phyloP scores from a whole-genome alignment of 2,888 invertebrate species.

The Ectobius pallidus region DNA sequence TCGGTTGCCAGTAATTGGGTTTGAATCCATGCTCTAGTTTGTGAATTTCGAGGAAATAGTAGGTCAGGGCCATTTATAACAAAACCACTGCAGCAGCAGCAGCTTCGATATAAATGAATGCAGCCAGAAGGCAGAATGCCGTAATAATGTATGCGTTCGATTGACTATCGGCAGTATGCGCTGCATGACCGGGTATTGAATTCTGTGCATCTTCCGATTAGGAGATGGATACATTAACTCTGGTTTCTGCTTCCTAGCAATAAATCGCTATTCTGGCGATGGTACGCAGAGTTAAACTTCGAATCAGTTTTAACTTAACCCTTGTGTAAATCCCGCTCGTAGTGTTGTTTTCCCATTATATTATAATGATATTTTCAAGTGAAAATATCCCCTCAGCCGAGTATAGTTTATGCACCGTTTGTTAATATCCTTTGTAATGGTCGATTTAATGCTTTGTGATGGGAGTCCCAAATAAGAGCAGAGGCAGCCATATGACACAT shows the following conservation, averaged over 20 bases:
- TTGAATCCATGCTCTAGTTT: too few relatives aligned
- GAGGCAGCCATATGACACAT: constrained; percentile 1
- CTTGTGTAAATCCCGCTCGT: too few relatives aligned
- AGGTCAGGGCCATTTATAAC: too few relatives aligned
- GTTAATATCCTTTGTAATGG: background rate
- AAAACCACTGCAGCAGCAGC: too few relatives aligned
- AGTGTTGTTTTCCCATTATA: background rate
- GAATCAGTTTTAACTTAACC: background rate
- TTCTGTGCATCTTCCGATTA: background rate
- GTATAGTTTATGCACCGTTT: constrained; percentile 10
- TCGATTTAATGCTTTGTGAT: constrained; percentile 6
- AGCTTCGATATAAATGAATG: too few relatives aligned
- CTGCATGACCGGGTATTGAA: constrained; percentile 1
- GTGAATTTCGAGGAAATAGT: too few relatives aligned
- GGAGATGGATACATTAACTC: background rate
- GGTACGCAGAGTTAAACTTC: background rate
- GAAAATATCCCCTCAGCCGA: background rate
- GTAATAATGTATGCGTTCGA: background rate
- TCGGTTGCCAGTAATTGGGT: too few relatives aligned
- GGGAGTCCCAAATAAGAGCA: background rate
- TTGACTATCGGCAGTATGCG: background rate
- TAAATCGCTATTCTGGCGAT: constrained; percentile 8
- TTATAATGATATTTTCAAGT: constrained; percentile 23
- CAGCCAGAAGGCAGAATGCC: too few relatives aligned
- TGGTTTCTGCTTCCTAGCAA: background rate